Evolutionary conservation across 2,113 vertebrate genomes (phyloP), one percentile per base, ranked within the genome.

Genomic region (Pygoscelis antarcticus): DNA sequence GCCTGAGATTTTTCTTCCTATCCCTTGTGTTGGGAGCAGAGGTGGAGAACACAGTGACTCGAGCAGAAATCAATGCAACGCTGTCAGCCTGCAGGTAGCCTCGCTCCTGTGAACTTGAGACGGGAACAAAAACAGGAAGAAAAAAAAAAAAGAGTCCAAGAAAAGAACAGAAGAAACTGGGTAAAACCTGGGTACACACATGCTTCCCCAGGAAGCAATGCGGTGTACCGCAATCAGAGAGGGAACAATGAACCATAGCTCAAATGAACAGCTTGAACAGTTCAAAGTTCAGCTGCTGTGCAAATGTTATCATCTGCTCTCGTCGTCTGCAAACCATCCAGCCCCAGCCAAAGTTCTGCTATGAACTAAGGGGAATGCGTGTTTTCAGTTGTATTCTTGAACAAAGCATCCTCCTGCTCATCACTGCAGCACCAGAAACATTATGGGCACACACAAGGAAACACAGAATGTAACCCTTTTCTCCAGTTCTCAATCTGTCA

Each of bases 201-300:
- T 4, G 42, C 55, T 54, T 82, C 52, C 83, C n/a, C n/a, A n/a
- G 92, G 70, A 90, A 86, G 76, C 58, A 51, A 16, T 4, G 54
- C n/a, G 69, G n/a, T 10, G 11, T 2, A 30, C 60, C 74, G 69
- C 68, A 54, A 19, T n/a, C 75, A 66, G 89, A 46, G 68, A 34
- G 10, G 7, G 51, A 82, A 70, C 60, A 81, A 62, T 0, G 7
- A 95, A 54, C 42, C 13, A 34, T 6, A 26, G 64, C 78, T 68
- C 52, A 38, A 36, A 82, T 4, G 26, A 95, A 90, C 79, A 95
- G 85, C 90, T 60, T 49, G 38, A 94, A 38, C 52, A 75, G 96
- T 75, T 93, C 96, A 89, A 96, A 96, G 96, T 89, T 96, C 96
- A 76, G 81, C 87, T 93, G 81, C 89, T 93, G 87, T 61, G 83